Percentiles rank a stretch among this genome's conserved stretches.
Conservation (phyloP, 2,888 invertebrate genomes). For the Eueremaeus valkanovi region DNA sequence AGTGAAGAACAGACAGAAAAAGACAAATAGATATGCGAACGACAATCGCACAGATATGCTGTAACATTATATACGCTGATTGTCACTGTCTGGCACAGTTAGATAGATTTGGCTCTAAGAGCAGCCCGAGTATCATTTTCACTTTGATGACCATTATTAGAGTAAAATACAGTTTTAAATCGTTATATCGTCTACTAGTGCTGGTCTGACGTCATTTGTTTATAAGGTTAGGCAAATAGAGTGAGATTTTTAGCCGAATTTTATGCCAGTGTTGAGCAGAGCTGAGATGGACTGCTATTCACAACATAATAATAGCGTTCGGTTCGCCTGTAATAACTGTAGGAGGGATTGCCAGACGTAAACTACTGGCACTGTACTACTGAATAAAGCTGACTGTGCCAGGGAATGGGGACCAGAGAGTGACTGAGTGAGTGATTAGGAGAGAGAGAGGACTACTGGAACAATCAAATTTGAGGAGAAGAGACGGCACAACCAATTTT, state of each 20-base stretch:
- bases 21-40: conserved; percentile 10
- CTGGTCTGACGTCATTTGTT: conserved; percentile 18
- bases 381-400: conserved; percentile 13
- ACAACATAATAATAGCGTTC: conserved; percentile 28
- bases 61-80: background rate
- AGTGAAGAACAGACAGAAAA: background rate
- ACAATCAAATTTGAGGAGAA: conserved; percentile 16
- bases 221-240: conserved; percentile 27
- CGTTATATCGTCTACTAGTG: background rate
- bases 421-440: too few species aligned
- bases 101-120: background rate
- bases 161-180: background rate
- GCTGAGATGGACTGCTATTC: background rate
- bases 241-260: background rate
- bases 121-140: background rate
- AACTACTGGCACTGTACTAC: too few species aligned
- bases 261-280: background rate
- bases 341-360: conserved; percentile 32
- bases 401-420: conserved; percentile 8
- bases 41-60: conserved; percentile 11
- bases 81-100: background rate
- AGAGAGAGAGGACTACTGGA: background rate
- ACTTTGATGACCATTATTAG: background rate
- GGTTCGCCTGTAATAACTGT: conserved; percentile 27
- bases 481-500: conserved; percentile 18